Conservation (phyloP, 2,797 vertebrate genomes). For the Gorsachius magnificus region DNA sequence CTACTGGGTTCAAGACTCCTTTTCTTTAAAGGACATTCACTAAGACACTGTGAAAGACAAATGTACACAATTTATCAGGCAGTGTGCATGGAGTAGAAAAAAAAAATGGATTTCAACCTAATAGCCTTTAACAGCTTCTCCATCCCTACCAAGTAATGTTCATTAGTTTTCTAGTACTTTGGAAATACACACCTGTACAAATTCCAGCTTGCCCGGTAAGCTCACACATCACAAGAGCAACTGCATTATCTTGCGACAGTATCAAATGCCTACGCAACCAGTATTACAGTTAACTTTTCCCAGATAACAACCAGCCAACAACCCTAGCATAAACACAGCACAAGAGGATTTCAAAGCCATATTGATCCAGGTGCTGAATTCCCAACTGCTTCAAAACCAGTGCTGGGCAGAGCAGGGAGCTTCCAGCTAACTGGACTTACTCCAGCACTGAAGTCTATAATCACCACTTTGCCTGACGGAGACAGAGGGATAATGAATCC, state of each 20-base stretch:
- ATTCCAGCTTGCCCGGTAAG: neutral
- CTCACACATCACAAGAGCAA: neutral
- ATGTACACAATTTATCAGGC: neutral
- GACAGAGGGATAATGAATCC: neutral
- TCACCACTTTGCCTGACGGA: neutral
- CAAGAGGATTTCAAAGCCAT: neutral
- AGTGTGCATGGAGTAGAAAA: rapidly evolving
- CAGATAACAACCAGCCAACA: neutral
- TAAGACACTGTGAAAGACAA: neutral
- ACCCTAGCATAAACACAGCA: neutral
- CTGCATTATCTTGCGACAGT: neutral
- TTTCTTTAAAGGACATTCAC: neutral
- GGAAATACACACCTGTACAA: neutral
- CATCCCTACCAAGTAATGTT: neutral
- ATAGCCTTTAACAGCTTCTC: neutral
- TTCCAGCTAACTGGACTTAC: neutral
- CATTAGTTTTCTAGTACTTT: neutral
- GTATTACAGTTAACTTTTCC: neutral
- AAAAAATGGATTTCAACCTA: neutral
- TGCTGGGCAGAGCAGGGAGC: neutral
- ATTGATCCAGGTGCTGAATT: neutral
- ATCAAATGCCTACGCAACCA: neutral
- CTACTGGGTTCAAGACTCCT: neutral
- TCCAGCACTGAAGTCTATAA: neutral
- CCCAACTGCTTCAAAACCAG: neutral